phyloP scores from a whole-genome alignment of 2,888 invertebrate species.

The Hydraecia micacea region DNA sequence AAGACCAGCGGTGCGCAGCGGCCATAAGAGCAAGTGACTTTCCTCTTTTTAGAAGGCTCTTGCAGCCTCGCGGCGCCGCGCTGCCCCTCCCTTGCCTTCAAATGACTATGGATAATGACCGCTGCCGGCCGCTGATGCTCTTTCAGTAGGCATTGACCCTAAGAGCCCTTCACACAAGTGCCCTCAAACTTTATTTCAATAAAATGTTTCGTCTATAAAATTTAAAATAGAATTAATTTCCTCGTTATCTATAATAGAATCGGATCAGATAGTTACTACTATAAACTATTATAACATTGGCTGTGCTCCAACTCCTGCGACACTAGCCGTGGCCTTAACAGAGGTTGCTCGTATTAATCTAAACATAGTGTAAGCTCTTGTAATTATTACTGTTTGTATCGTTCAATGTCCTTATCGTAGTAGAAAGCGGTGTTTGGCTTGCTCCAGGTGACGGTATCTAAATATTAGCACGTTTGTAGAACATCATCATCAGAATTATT shows the following conservation, averaged over 20 bases:
- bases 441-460: background rate
- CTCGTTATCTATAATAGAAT: constrained; percentile 68
- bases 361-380: constrained; percentile 70
- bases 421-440: background rate
- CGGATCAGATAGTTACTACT: constrained; percentile 69
- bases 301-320: constrained; percentile 81
- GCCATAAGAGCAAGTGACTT: too few species aligned
- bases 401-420: constrained; percentile 43
- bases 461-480: background rate
- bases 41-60: too few species aligned
- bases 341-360: constrained; percentile 86
- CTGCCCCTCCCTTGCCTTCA: too few species aligned
- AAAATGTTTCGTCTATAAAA: constrained; percentile 48
- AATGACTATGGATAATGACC: too few species aligned
- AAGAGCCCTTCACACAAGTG: background rate
- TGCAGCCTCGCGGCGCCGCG: too few species aligned
- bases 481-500: background rate
- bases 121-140: too few species aligned
- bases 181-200: background rate
- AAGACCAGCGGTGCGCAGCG: too few species aligned
- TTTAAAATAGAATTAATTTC: constrained; percentile 56
- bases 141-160: too few species aligned
- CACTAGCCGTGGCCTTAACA: constrained; percentile 85
- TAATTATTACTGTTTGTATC: constrained; percentile 65
- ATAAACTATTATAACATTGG: constrained; percentile 76